These are phyloP conservation scores for Tokudaia tokunoshimensis DNA, from an alignment of 2,797 vertebrate species.

Conservation along the genomic window DNA sequence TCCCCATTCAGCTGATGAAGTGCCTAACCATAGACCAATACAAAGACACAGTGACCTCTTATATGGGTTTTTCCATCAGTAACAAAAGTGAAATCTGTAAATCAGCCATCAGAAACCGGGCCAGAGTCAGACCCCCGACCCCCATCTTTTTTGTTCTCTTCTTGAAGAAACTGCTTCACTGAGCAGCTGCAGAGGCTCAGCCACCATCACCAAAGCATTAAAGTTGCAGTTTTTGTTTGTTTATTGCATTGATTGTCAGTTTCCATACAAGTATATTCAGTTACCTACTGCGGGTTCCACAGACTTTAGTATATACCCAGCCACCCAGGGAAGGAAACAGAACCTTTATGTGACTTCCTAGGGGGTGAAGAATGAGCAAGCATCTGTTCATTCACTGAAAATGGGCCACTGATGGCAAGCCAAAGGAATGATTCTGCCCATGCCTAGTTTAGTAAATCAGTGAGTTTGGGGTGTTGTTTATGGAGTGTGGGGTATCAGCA, in stretches of 20 bases:
- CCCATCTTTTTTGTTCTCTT: constrained; percentile 59
- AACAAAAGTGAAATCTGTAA: constrained; percentile 50
- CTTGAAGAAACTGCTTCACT: constrained; percentile 60
- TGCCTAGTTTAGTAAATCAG: neutral
- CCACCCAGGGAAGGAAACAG: neutral
- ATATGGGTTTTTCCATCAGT: constrained; percentile 61
- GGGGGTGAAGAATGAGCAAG: neutral
- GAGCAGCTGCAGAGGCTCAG: constrained; percentile 6
- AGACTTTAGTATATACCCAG: neutral
- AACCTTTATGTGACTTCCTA: neutral
- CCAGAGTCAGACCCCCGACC: neutral
- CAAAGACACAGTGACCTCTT: constrained; percentile 52
- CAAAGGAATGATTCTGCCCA: neutral
- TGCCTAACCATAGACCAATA: constrained; percentile 59
- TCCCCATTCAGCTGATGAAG: constrained; percentile 69
- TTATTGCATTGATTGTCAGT: neutral
- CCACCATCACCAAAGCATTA: constrained; percentile 37
- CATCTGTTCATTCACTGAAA: neutral
- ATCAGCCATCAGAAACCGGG: constrained; percentile 22
- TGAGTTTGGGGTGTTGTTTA: neutral
- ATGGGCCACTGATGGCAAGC: neutral
- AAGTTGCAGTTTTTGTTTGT: neutral
- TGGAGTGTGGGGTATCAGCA: neutral
- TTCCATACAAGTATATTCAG: neutral
- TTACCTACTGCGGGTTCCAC: neutral